Conservation (phyloP, 2,113 vertebrate genomes). For the Alces alces region DNA sequence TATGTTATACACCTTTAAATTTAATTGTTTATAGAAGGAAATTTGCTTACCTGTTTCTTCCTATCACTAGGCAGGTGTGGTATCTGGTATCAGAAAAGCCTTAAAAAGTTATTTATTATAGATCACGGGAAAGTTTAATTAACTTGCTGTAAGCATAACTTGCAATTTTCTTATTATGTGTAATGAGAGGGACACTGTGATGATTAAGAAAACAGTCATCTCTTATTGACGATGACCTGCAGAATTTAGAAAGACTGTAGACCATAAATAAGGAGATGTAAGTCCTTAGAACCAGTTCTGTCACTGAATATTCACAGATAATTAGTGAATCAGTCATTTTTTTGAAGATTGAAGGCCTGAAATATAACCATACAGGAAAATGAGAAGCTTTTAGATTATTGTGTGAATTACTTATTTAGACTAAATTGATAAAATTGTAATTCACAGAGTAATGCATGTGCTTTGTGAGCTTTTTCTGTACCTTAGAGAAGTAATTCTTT, state of each 20-base stretch:
- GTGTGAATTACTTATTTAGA: slow-evolving; percentile 4
- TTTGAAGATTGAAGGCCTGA: slow-evolving; percentile 28
- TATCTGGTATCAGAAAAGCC: neutral
- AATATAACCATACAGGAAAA: slow-evolving; percentile 18
- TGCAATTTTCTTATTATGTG: neutral
- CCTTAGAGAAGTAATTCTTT: neutral
- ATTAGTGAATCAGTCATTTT: neutral
- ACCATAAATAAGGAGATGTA: neutral
- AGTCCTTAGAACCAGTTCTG: neutral
- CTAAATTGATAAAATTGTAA: neutral
- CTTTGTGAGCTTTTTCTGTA: neutral
- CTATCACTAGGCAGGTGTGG: neutral
- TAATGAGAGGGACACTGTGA: neutral
- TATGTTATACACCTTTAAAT: neutral
- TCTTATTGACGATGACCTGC: neutral
- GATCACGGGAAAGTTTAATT: slow-evolving; percentile 28
- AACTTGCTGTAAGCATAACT: neutral
- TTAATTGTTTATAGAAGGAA: slow-evolving; percentile 3
- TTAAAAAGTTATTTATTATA: slow-evolving; percentile 36
- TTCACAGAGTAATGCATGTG: neutral
- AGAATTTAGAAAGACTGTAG: neutral
- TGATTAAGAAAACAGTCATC: slow-evolving; percentile 14
- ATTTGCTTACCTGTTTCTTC: slow-evolving; percentile 22
- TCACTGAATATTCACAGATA: neutral
- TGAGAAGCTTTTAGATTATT: slow-evolving; percentile 14